Percentiles rank a stretch among this genome's conserved stretches.
Conservation (phyloP, 1,140 invertebrate genomes). For the Sesamia nonagrioides region DNA sequence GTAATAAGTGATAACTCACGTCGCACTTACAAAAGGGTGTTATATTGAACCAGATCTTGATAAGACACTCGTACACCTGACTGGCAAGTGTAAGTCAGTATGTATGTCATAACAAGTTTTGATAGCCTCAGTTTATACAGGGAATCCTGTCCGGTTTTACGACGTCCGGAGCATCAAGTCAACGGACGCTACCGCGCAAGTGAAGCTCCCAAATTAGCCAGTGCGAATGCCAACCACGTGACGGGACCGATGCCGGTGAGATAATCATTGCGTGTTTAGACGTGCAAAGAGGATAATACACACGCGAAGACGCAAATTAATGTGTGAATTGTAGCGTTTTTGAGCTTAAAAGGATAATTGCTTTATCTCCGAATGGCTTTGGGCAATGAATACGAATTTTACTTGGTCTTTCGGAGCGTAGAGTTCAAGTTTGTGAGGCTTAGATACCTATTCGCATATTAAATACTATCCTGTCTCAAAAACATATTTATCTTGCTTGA, state of each 20-base stretch:
- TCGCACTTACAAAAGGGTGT: constrained; percentile 37
- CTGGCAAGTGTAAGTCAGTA: constrained; percentile 35
- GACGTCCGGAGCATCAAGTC: constrained; percentile 76
- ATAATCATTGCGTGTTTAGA: constrained; percentile 69
- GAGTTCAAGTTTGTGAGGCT: constrained; percentile 13
- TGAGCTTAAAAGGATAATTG: constrained; percentile 28
- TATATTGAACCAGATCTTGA: constrained; percentile 44
- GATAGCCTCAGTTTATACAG: constrained; percentile 53
- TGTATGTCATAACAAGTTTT: constrained; percentile 40
- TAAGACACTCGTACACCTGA: constrained; percentile 41
- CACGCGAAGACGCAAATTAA: constrained; percentile 20
- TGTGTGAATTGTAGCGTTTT: constrained; percentile 15
- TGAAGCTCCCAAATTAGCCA: constrained; percentile 74
- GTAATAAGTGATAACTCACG: constrained; percentile 31
- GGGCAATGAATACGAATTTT: constrained; percentile 3
- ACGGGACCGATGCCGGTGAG: constrained; percentile 58
- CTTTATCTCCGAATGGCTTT: background rate
- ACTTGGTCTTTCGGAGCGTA: background rate
- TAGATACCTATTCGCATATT: constrained; percentile 20
- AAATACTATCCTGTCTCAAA: constrained; percentile 19
- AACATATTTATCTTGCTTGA: constrained; percentile 20
- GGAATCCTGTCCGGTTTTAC: constrained; percentile 68
- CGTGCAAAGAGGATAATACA: constrained; percentile 38
- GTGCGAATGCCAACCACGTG: constrained; percentile 75
- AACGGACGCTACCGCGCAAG: constrained; percentile 66